Base-by-base conservation (phyloP, 2,797 vertebrate genomes). In the Dermochelys coriacea region DNA sequence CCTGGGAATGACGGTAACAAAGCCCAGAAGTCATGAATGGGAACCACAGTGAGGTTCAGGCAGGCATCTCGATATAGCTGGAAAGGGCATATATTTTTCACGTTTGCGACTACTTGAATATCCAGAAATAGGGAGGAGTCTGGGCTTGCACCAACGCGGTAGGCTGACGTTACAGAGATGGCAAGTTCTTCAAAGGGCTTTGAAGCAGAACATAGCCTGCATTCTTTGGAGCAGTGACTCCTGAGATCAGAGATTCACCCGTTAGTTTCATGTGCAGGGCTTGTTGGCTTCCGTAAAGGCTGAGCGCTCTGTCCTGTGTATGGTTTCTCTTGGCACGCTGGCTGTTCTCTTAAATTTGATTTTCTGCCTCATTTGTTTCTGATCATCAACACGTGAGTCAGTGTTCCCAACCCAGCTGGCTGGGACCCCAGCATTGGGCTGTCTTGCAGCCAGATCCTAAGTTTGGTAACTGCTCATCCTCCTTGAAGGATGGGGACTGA, bases 311-410 rank as follows among this genome's bases (percentile, higher is more conserved):
- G 49, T 25, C 7, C 45, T 0, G 0, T 0, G 31, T 7, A 45
- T 0, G 0, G 8, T 18, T 12, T 27, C 51, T 80, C 21, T 1
- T 5, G 34, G 55, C 1, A 6, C 2, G 3, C 0, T 0, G 1
- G 3, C 8, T 78, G 10, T 8, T 85, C n/a, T 75, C 25, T 49
- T 47, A 77, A 5, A 10, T 49, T 34, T 41, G n/a, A 3, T 77
- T 86, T 80, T 61, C 59, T 10, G 45, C 41, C 74, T 14, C 27
- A 2, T 27, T 31, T 77, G 0, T 41, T 31, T 74, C 15, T 29
- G 81, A n/a, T 14, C 0, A 16, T 10, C 1, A 61, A 1, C 6
- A 41, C 8, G 1, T 15, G 7, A 19, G 2, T 0, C 21, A 15
- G 29, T 8, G 1, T 51, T 15, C 1, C 8, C 23, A 16, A 19